A percentile compares a stretch with the other conserved stretches of the same genome.
Conservation (phyloP, 1,140 invertebrate species). For the Calycopis cecrops region DNA sequence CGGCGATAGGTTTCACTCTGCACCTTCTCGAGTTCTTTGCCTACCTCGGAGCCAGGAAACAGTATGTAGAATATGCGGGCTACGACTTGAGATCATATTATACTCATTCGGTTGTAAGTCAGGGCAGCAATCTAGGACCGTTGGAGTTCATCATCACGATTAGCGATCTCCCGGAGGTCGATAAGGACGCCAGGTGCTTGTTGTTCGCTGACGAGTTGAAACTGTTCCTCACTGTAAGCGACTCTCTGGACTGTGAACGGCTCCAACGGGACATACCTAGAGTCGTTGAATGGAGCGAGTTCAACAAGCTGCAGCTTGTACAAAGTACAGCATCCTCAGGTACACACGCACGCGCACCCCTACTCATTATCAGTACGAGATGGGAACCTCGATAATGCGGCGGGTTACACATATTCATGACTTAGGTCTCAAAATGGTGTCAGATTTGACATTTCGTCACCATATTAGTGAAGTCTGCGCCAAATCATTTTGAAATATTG, state of each 20-base stretch:
- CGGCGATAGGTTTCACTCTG: too few species aligned
- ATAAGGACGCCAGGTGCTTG: constrained; percentile 18
- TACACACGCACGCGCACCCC: background rate
- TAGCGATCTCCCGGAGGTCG: constrained; percentile 20
- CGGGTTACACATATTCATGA: too few species aligned
- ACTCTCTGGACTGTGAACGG: constrained; percentile 12
- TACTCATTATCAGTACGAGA: background rate
- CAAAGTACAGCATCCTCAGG: background rate
- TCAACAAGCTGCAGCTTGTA: background rate
- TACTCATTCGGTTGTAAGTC: too few species aligned
- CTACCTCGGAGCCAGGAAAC: too few species aligned
- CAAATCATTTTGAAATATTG: too few species aligned
- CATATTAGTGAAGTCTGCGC: too few species aligned
- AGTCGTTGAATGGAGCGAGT: constrained; percentile 14
- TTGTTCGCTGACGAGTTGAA: constrained; percentile 30
- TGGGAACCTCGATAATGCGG: background rate
- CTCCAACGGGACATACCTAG: constrained; percentile 20
- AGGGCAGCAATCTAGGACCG: too few species aligned
- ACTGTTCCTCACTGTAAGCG: constrained; percentile 14
- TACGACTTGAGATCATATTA: too few species aligned
- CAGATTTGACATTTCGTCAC: too few species aligned
- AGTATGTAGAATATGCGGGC: too few species aligned
- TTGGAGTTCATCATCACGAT: constrained; percentile 23
- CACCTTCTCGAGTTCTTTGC: too few species aligned
- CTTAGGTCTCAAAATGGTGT: too few species aligned